Conservation (phyloP, 2,797 vertebrate species). For the Bradypus variegatus region DNA sequence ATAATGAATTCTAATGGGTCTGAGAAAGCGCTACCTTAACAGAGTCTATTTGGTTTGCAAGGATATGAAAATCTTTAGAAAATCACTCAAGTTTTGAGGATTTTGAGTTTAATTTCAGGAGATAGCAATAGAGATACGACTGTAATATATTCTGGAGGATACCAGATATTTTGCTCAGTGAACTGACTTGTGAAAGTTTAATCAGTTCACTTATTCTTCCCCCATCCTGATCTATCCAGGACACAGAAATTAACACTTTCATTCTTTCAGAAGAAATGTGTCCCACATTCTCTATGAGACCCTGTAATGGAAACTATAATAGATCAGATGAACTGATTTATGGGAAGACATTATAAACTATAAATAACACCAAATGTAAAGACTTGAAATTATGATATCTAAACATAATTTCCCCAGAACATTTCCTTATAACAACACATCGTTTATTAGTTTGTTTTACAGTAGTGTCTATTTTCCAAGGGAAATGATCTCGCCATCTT, state of each 20-base stretch:
- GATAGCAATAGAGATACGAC: background rate
- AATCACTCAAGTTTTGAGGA: slow-evolving; percentile 15
- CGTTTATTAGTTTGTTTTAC: background rate
- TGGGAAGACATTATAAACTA: background rate
- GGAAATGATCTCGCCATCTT: slow-evolving; percentile 16
- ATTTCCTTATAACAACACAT: slow-evolving; percentile 52
- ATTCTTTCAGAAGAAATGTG: slow-evolving; percentile 1
- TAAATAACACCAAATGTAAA: background rate
- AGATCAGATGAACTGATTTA: background rate
- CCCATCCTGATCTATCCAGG: background rate
- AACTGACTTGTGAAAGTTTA: slow-evolving; percentile 25
- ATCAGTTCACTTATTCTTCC: slow-evolving; percentile 2
- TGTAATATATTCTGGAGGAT: background rate
- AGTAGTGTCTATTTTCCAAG: background rate
- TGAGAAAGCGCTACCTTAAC: background rate
- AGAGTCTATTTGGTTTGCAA: slow-evolving; percentile 10
- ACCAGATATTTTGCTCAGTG: slow-evolving; percentile 21
- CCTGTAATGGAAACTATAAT: background rate
- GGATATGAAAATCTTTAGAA: slow-evolving; percentile 23
- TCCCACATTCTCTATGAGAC: background rate
- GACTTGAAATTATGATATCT: background rate
- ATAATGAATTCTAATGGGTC: slow-evolving; percentile 53
- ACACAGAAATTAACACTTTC: background rate
- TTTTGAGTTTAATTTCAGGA: slow-evolving; percentile 43
- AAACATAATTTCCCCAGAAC: slow-evolving; percentile 39